Evolutionary conservation across 2,797 vertebrate genomes (phyloP).

Genomic region (Buceros bicornis): DNA sequence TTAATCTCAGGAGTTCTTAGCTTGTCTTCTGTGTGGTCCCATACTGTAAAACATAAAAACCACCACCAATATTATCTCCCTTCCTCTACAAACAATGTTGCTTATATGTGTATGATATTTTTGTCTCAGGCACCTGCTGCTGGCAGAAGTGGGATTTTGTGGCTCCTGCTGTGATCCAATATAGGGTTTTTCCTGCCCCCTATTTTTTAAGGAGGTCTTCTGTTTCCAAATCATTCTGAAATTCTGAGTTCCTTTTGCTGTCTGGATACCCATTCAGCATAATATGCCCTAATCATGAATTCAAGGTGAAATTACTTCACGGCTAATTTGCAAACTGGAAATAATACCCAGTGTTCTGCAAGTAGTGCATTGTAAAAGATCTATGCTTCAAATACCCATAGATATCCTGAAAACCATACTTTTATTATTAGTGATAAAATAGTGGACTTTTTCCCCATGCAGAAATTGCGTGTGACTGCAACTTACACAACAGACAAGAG

Average conservation of each 20-base stretch:
- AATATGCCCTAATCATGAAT: not conserved
- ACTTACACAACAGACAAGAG: not conserved
- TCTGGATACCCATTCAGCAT: not conserved
- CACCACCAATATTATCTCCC: accelerated
- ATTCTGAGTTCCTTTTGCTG: not conserved
- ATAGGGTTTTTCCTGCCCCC: accelerated
- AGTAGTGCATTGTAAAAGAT: not conserved
- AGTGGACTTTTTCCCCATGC: not conserved
- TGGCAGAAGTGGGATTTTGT: not conserved
- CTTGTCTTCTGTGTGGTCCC: not conserved
- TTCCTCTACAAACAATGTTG: not conserved
- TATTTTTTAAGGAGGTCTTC: not conserved
- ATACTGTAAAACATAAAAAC: not conserved
- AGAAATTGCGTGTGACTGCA: not conserved
- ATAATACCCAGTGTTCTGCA: not conserved
- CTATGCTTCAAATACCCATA: not conserved
- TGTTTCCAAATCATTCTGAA: not conserved
- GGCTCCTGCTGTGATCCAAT: not conserved
- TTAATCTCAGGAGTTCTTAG: not conserved
- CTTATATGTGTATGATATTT: not conserved
- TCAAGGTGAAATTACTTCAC: not conserved
- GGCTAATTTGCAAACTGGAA: not conserved
- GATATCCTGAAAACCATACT: not conserved
- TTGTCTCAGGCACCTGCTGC: not conserved
- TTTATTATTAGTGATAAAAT: not conserved